A percentile compares a stretch with the other conserved stretches of the same genome.
phyloP scores from a whole-genome alignment of 1,140 invertebrate genomes.

The Neodiprion fabricii region DNA sequence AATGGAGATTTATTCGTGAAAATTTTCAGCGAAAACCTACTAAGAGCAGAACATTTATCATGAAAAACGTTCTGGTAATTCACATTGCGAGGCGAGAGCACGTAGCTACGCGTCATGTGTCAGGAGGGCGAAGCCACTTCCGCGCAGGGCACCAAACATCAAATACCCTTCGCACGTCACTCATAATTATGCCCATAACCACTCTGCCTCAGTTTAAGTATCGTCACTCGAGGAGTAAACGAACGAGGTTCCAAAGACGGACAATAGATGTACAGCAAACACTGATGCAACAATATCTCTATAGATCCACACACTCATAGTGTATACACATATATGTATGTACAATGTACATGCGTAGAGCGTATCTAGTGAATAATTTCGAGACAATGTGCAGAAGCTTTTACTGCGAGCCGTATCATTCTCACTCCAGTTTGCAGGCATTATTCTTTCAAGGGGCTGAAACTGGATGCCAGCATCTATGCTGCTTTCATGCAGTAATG shows the following conservation, averaged over 20 bases:
- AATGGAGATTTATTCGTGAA: not conserved
- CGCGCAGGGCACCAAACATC: not conserved
- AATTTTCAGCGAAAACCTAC: not conserved
- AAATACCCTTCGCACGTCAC: not conserved
- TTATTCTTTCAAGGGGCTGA: constrained; percentile 14
- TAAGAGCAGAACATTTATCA: not conserved
- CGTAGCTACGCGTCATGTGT: not conserved
- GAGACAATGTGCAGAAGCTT: constrained; percentile 7
- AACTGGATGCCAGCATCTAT: not conserved
- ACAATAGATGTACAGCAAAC: not conserved
- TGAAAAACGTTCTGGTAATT: not conserved
- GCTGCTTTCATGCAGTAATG: constrained; percentile 10
- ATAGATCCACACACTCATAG: no score
- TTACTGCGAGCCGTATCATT: constrained; percentile 8
- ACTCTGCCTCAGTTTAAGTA: not conserved
- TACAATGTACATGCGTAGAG: not conserved
- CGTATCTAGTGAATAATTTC: constrained; percentile 6
- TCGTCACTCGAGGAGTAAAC: not conserved
- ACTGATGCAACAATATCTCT: not conserved
- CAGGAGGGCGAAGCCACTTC: not conserved
- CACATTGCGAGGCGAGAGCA: not conserved
- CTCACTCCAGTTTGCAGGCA: not conserved
- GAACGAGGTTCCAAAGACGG: not conserved
- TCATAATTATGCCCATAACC: not conserved
- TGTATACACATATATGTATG: not conserved